Percentiles rank a stretch among this genome's conserved stretches.
phyloP scores from a whole-genome alignment of 1,140 invertebrate genomes.

The Drosophila pandora region DNA sequence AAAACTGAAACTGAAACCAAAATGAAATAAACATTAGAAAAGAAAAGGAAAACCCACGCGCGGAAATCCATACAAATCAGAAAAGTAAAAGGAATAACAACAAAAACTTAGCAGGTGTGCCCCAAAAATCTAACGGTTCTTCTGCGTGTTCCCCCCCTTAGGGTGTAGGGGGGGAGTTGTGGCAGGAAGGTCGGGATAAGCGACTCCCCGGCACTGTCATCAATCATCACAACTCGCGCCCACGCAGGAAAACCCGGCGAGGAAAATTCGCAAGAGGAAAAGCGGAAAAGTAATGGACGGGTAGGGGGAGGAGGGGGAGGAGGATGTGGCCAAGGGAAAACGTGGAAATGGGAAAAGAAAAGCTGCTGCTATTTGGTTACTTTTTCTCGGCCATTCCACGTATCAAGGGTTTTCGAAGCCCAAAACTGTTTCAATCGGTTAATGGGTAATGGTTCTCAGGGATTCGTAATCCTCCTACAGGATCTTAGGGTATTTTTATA shows the following conservation, averaged over 20 bases:
- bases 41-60: constrained; percentile 20
- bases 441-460: background rate
- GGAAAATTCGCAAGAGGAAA: constrained; percentile 9
- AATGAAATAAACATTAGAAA: constrained; percentile 60
- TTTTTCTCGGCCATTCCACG: constrained; percentile 9
- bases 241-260: constrained; percentile 25
- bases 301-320: background rate
- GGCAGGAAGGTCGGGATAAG: constrained; percentile 37
- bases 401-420: constrained; percentile 38
- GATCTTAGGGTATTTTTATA: background rate
- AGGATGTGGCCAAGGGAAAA: background rate
- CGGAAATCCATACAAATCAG: constrained; percentile 63
- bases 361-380: constrained; percentile 11
- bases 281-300: constrained; percentile 5
- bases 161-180: background rate
- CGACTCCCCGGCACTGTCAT: constrained; percentile 49
- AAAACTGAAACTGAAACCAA: constrained; percentile 38
- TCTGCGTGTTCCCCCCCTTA: constrained; percentile 2
- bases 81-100: constrained; percentile 44
- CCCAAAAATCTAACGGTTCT: constrained; percentile 19
- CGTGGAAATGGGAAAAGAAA: constrained; percentile 1
- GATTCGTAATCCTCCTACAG: background rate
- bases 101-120: constrained; percentile 52
- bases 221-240: constrained; percentile 57
- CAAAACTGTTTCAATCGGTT: constrained; percentile 35